phyloP scores from a whole-genome alignment of 1,140 invertebrate genomes.

The Archivesica marissinica region DNA sequence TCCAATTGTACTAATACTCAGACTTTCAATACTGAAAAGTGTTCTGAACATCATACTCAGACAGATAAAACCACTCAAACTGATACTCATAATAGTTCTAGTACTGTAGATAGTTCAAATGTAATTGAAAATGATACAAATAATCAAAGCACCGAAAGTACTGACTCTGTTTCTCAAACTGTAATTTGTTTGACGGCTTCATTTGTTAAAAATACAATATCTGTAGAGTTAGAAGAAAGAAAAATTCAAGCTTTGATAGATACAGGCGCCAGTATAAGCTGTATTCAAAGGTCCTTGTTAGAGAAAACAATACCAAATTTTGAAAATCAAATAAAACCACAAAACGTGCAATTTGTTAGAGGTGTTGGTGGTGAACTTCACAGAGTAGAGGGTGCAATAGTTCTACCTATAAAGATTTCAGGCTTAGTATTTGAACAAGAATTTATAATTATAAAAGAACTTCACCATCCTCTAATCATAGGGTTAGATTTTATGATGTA shows the following conservation, averaged over 20 bases:
- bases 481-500: constrained; percentile 56
- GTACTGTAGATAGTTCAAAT: too few relatives aligned
- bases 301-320: background rate
- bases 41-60: too few relatives aligned
- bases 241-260: constrained; percentile 55
- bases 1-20: too few relatives aligned
- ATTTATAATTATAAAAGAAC: constrained; percentile 51
- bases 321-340: background rate
- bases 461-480: constrained; percentile 62
- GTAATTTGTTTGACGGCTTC: constrained; percentile 42
- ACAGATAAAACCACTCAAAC: too few relatives aligned
- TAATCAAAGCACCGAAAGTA: background rate
- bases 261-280: constrained; percentile 56
- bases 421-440: background rate
- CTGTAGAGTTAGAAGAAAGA: constrained; percentile 33
- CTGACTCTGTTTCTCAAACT: too few relatives aligned
- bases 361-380: constrained; percentile 31
- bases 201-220: constrained; percentile 52
- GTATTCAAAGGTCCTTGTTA: background rate
- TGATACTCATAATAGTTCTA: too few relatives aligned
- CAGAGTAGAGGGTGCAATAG: background rate
- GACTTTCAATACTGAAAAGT: too few relatives aligned
- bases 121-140: background rate
- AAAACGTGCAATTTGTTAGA: background rate
- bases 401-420: background rate